Base-by-base conservation (phyloP, 2,797 vertebrate species). In the Helarctos malayanus region DNA sequence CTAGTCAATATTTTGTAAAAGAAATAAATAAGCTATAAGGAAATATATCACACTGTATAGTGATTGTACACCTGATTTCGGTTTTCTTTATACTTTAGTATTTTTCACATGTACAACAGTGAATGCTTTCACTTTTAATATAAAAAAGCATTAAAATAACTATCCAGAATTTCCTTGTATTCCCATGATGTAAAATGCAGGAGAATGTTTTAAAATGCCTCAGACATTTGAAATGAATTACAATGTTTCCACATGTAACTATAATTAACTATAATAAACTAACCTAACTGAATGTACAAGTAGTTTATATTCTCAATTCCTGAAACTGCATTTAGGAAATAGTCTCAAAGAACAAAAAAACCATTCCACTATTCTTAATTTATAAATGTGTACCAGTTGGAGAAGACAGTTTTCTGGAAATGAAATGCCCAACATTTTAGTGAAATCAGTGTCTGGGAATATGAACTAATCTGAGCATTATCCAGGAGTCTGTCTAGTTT, bases 311-410 rank as follows among this genome's bases (percentile, higher is more conserved):
- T 76, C 82, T 65, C 59, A 97, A 89, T 47, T 89, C 57, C 87
- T 89, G 27, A 94, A 95, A 91, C 21, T 93, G 29, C 5, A 73
- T 38, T 97, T 95, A 75, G 25, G 18, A 95, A 94, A 94, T 41
- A 86, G 29, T 86, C 27, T 91, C 23, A 73, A 91, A 81, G 16
- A 84, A 94, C 32, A 97, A 96, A 96, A 96, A 82, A 63, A 3
- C 14, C 11, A 94, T 3, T 29, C 15, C 2, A 79, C 21, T 75
- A 89, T 14, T 88, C 65, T 93, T 59, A 96, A 97, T 85, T 94
- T 90, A 95, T 27, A 95, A 47, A 90, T 71, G 9, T 88, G 23
- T 73, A 35, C 8, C 86, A 93, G 29, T 69, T 41, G 9, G 29
- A 10, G 9, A 92, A 97, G 29, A 76, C 19, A 41, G 19, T 56